Evolutionary conservation across 2,888 invertebrate species (phyloP).

Genomic region (Melanostoma scalare): DNA sequence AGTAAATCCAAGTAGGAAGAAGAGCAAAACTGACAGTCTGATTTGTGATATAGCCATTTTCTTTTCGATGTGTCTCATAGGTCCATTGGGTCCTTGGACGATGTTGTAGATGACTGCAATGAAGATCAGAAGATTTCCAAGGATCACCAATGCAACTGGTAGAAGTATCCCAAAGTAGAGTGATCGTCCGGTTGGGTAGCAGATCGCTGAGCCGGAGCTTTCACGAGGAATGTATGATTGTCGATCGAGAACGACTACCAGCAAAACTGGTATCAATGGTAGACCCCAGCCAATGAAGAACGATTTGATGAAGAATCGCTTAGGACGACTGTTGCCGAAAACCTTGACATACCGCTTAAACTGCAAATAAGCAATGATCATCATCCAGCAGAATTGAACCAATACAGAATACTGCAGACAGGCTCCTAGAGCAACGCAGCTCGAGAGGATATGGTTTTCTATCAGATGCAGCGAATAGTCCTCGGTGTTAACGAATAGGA

Average conservation of each 20-base stretch:
- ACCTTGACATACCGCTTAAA: constrained; percentile 87
- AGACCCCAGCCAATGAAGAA: constrained; percentile 86
- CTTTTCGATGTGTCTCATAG: constrained; percentile 81
- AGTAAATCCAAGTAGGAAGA: constrained; percentile 85
- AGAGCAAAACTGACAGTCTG: constrained; percentile 84
- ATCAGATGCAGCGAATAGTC: constrained; percentile 78
- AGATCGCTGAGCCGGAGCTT: constrained; percentile 79
- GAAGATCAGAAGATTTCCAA: constrained; percentile 84
- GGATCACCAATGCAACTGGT: constrained; percentile 83
- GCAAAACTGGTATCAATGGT: constrained; percentile 83
- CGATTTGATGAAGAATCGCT: constrained; percentile 86
- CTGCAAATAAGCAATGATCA: constrained; percentile 86
- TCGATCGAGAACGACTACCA: constrained; percentile 82
- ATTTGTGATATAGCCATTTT: constrained; percentile 82
- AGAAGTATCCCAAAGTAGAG: constrained; percentile 83
- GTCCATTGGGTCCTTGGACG: constrained; percentile 82
- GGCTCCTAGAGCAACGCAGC: constrained; percentile 85
- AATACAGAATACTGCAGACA: constrained; percentile 86
- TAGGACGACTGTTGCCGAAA: constrained; percentile 83
- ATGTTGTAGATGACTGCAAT: constrained; percentile 84
- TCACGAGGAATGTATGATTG: constrained; percentile 82
- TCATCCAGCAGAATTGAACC: constrained; percentile 89
- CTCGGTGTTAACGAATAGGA: constrained; percentile 79
- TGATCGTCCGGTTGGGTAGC: constrained; percentile 83
- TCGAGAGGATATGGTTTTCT: constrained; percentile 76